Evolutionary conservation across 2,888 invertebrate genomes (phyloP).

Genomic region (Tinea trinotella): DNA sequence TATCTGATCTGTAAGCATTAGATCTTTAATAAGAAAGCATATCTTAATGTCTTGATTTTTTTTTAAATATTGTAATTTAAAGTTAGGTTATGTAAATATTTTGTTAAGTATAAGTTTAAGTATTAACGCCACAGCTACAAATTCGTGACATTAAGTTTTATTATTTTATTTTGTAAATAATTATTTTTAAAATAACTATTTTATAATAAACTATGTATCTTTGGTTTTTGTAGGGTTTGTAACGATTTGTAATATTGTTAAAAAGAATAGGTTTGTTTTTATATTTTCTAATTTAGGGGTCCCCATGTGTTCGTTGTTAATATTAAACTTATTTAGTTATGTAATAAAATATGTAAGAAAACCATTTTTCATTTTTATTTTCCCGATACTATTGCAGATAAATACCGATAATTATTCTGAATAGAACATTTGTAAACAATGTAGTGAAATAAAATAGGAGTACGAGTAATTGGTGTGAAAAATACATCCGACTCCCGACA

Average conservation of each 20-base stretch:
- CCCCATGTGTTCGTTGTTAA: neutral
- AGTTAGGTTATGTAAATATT: slow-evolving; percentile 20
- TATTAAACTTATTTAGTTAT: neutral
- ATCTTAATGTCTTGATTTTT: slow-evolving; percentile 20
- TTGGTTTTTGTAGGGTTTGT: neutral
- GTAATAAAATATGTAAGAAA: neutral
- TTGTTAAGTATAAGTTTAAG: slow-evolving; percentile 8
- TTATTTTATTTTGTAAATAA: slow-evolving; percentile 17
- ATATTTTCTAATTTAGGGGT: neutral
- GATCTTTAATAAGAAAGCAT: slow-evolving; percentile 11
- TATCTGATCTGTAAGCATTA: neutral
- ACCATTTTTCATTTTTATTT: neutral
- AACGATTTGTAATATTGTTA: neutral
- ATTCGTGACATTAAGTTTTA: neutral
- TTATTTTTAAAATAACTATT: neutral
- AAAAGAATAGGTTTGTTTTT: no score
- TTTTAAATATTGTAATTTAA: slow-evolving; percentile 27
- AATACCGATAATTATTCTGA: no score
- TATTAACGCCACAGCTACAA: slow-evolving; percentile 6
- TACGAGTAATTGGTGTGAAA: no score
- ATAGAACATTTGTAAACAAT: no score
- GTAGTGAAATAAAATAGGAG: no score
- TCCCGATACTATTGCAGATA: no score
- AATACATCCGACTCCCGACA: no score
- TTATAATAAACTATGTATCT: neutral